Percentiles rank a stretch among this genome's conserved stretches.
These are phyloP conservation scores for Brachyhypopomus gauderio DNA, from an alignment of 2,113 vertebrate genomes.

Conservation along the genomic window DNA sequence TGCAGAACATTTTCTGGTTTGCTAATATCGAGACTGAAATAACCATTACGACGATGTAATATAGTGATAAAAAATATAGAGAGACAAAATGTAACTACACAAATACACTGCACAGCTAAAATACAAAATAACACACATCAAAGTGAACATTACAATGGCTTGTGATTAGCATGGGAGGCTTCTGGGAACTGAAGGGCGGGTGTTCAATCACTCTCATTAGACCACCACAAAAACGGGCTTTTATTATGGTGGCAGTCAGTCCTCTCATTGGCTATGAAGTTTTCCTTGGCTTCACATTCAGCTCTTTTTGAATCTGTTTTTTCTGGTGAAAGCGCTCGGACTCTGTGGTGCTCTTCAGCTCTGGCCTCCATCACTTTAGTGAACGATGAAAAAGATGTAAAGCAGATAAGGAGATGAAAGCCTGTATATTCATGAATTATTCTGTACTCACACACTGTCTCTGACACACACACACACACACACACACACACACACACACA, in stretches of 20 bases:
- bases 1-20: not conserved
- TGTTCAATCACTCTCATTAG: conserved; percentile 65
- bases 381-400: conserved; percentile 48
- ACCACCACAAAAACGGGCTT: conserved; percentile 73
- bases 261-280: conserved; percentile 58
- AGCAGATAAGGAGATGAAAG: conserved; percentile 52
- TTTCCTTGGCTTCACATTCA: conserved; percentile 25
- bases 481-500: not conserved
- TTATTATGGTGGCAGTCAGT: conserved; percentile 73
- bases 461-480: not conserved
- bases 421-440: conserved; percentile 52
- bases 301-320: conserved; percentile 10
- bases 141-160: conserved; percentile 35
- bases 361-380: conserved; percentile 41
- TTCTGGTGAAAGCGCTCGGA: not conserved
- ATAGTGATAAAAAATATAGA: conserved; percentile 30
- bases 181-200: conserved; percentile 36
- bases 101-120: not conserved
- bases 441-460: conserved; percentile 39
- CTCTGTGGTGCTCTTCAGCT: conserved; percentile 42
- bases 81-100: conserved; percentile 17
- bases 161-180: conserved; percentile 25
- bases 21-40: not conserved
- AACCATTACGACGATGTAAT: not conserved
- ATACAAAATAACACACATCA: conserved; percentile 22